Base-by-base conservation (phyloP, 2,888 invertebrate genomes). In the Sphinx pinastri region DNA sequence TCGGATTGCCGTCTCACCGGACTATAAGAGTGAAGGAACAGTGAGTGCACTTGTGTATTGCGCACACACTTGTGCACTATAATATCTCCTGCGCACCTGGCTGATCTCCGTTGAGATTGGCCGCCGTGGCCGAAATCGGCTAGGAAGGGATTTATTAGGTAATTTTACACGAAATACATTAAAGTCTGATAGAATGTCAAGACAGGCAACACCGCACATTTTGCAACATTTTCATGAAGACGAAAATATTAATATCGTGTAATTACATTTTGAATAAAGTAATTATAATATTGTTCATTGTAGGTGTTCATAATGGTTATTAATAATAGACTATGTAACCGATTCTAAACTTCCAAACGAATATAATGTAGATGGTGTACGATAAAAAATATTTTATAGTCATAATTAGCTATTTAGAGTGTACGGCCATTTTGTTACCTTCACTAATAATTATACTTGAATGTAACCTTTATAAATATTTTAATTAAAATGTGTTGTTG, bases 221-320 rank as follows among this genome's bases (percentile, higher is more conserved):
- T 60, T 60, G 60, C 45, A 38, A 57, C 13, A 25, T 57, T 52
- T 52, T 52, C n/a, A 72, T 74, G 69, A 16, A 68, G 51, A 47
- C 7, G 12, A 31, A 59, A 59, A 16, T 47, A 47, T 63, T 47
- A 63, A 60, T 47, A 63, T 13, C 47, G 19, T 63, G 19, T 63
- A 49, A 63, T 63, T 49, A 49, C 12, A 16, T 63, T 19, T 63
- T 8, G 49, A 68, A 68, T 68, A 67, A 19, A 60, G 57, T 67
- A 67, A 70, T 70, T 67, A 70, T 67, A 55, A 55, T 55, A 67
- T 59, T 72, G 73, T 68, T 67, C 68, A 69, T 72, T 73, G 84
- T 84, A 84, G 84, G 84, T 84, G 84, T 80, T 70, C 45, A 55
- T 80, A 82, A 82, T 80, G 78, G 75, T 75, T 71, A 74, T 72